These are phyloP conservation scores for Cephus spinipes DNA, from an alignment of 2,888 invertebrate genomes.

Conservation along the genomic window DNA sequence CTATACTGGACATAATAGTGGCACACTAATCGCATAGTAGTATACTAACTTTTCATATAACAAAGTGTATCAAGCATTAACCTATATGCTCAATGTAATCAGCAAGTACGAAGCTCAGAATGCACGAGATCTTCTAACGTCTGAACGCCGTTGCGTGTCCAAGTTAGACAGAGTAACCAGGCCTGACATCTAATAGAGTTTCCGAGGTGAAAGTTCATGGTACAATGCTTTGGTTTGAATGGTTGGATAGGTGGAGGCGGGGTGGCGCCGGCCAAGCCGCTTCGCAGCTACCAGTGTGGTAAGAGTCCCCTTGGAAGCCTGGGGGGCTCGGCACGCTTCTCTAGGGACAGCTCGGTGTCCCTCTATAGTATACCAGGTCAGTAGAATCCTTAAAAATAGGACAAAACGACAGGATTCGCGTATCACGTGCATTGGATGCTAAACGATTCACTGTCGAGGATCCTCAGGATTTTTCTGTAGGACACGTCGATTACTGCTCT, in stretches of 20 bases:
- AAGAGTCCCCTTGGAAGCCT: conserved; percentile 65
- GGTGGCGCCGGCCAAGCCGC: conserved; percentile 73
- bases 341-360: conserved; percentile 67
- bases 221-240: conserved; percentile 55
- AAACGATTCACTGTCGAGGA: not conserved
- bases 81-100: not conserved
- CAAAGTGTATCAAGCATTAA: not conserved
- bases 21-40: not conserved
- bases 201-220: not conserved
- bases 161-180: not conserved
- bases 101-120: not conserved
- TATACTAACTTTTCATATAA: not conserved
- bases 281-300: conserved; percentile 71
- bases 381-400: conserved; percentile 56
- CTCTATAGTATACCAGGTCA: conserved; percentile 72
- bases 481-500: not conserved
- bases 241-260: conserved; percentile 63
- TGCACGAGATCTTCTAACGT: not conserved
- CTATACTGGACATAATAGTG: not conserved
- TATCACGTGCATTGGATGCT: not conserved
- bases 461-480: not conserved
- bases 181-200: not conserved
- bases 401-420: conserved; percentile 13
- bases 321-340: conserved; percentile 63
- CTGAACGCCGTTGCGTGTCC: not conserved